A percentile compares a stretch with the other conserved stretches of the same genome.
Evolutionary conservation across 2,888 invertebrate species (phyloP).

Genomic region (Balanococcus diminutus): DNA sequence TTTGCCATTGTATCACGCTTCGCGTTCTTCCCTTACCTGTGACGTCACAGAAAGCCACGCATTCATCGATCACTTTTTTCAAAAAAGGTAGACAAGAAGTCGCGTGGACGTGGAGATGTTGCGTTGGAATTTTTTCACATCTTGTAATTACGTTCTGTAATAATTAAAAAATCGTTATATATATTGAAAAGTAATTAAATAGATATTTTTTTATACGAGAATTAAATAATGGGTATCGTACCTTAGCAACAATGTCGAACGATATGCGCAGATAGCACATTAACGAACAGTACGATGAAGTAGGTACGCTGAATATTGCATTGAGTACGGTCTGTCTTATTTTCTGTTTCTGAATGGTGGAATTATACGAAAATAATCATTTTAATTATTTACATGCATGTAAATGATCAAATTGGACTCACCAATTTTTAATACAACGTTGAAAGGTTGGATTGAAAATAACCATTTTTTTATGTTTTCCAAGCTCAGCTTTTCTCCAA

Average conservation of each 20-base stretch:
- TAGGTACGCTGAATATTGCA: neutral
- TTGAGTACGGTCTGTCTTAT: neutral
- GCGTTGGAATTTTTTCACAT: neutral
- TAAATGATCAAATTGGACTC: no score
- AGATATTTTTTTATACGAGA: neutral
- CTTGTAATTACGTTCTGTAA: neutral
- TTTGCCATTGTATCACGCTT: slow-evolving; percentile 42
- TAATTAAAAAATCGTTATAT: neutral
- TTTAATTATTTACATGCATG: no score
- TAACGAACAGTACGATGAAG: neutral
- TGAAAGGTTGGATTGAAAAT: no score
- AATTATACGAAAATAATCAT: neutral
- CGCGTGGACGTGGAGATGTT: slow-evolving; percentile 28
- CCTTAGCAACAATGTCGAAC: neutral
- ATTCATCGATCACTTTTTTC: slow-evolving; percentile 54
- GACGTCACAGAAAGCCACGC: slow-evolving; percentile 53
- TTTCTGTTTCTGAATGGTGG: neutral
- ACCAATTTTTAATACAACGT: no score
- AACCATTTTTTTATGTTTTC: no score
- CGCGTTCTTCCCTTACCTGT: slow-evolving; percentile 38
- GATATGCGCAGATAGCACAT: neutral
- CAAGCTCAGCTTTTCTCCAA: no score
- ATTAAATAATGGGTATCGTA: neutral
- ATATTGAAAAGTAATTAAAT: neutral
- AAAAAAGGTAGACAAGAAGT: slow-evolving; percentile 50